Evolutionary conservation across 2,888 invertebrate species (phyloP), one percentile per base, ranked within the genome.

Genomic region (Drosophila ustulata): DNA sequence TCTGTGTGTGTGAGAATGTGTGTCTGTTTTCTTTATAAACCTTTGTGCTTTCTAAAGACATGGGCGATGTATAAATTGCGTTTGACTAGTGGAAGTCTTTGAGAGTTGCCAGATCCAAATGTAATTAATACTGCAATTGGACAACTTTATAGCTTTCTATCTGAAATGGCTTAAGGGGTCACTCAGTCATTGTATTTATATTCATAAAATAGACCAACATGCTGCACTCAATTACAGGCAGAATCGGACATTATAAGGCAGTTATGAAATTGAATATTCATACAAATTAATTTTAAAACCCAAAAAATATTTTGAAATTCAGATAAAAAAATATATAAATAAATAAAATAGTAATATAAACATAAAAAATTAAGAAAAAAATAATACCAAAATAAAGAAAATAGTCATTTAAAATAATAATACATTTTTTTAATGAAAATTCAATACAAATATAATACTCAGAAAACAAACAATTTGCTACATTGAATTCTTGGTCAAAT

Each of bases 41-140:
- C 63, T 56, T 49, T 46, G 7, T 34, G 39, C n/a, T 13, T 59
- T 32, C 53, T 53, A 56, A 52, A 71, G 59, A 45, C 59, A 77
- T 56, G 65, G 32, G 49, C 49, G 50, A 30, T 26, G 49, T 26
- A 58, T 56, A 32, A 66, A 56, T 56, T 61, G 46, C 26, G 28
- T 49, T 63, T 47, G 26, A 47, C 46, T 26, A 26, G 25, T 25
- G 9, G 25, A 34, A 56, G 25, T 13, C 32, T 34, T 56, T 45
- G 8, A 25, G 25, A 34, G 45, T 45, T 45, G 34, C n/a, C 25
- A 25, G 25, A 34, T 45, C 23, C 11, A 45, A 46, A 41, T 41
- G 58, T 58, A 47, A 57, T 57, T 46, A 46, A 55, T 45, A 45
- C 32, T 55, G n/a, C 43, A 45, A 25, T 43, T 45, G 41, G 11